Percentiles rank a stretch among this genome's conserved stretches.
Evolutionary conservation across 2,888 invertebrate genomes (phyloP).

Genomic region (Anaspis maculata): DNA sequence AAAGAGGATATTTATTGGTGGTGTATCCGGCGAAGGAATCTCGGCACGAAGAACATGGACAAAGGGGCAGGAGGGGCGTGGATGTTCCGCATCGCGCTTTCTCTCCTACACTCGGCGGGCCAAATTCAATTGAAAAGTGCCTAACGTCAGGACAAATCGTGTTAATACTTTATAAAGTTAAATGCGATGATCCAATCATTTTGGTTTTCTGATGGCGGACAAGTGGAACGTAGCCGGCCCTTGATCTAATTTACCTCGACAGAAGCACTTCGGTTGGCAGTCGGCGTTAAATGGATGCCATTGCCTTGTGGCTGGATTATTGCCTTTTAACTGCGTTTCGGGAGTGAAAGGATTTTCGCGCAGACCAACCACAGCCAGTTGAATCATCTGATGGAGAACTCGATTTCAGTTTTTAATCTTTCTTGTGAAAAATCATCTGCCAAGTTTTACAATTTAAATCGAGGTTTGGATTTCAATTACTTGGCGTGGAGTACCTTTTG

Average conservation of each 20-base stretch:
- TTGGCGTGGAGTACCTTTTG: too few species aligned
- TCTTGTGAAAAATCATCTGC: too few species aligned
- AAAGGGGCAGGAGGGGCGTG: too few species aligned
- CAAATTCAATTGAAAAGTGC: slow-evolving; percentile 29
- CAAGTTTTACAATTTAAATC: too few species aligned
- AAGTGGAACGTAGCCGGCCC: slow-evolving; percentile 17
- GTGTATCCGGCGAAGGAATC: slow-evolving; percentile 13
- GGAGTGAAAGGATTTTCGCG: too few species aligned
- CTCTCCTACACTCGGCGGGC: slow-evolving; percentile 5
- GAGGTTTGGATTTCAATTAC: too few species aligned
- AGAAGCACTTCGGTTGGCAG: slow-evolving; percentile 20
- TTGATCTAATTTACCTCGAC: slow-evolving; percentile 22
- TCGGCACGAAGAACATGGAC: slow-evolving; percentile 1
- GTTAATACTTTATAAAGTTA: slow-evolving; percentile 35
- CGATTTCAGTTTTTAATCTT: too few species aligned
- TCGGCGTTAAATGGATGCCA: slow-evolving; percentile 21
- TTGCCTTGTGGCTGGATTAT: slow-evolving; percentile 7
- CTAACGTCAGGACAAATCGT: slow-evolving; percentile 28
- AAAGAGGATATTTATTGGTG: slow-evolving; percentile 13
- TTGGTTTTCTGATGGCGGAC: slow-evolving; percentile 22
- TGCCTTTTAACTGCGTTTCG: too few species aligned
- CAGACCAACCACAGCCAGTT: too few species aligned
- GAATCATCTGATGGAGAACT: too few species aligned
- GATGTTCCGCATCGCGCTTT: too few species aligned
- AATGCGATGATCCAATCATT: slow-evolving; percentile 34